These are phyloP conservation scores for Drymodes brunneopygia DNA, from an alignment of 2,113 vertebrate genomes.

Conservation along the genomic window DNA sequence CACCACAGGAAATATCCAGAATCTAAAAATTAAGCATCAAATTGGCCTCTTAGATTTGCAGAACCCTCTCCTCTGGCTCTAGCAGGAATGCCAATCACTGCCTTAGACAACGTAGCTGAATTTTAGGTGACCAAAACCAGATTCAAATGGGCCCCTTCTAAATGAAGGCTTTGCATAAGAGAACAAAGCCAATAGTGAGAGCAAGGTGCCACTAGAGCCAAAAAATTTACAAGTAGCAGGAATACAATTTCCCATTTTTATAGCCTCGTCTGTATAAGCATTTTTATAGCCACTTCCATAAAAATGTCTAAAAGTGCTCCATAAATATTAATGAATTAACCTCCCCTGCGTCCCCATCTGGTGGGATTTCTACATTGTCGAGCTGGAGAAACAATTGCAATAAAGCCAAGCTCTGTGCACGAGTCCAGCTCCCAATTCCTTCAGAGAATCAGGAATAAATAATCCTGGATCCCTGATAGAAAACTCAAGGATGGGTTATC, in stretches of 20 bases:
- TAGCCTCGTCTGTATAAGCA: background rate
- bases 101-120: background rate
- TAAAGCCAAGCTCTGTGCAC: background rate
- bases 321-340: conserved; percentile 55
- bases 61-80: background rate
- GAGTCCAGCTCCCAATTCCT: background rate
- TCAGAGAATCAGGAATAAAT: background rate
- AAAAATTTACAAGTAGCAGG: conserved; percentile 3
- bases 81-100: background rate
- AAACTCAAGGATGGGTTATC: background rate
- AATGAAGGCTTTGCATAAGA: background rate
- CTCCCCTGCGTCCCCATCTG: background rate
- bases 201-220: background rate
- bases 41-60: background rate
- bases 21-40: background rate
- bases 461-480: background rate
- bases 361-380: background rate
- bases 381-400: conserved; percentile 10
- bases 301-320: background rate
- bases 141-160: background rate
- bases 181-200: background rate
- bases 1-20: background rate
- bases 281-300: conserved; percentile 27
- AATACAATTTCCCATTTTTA: conserved; percentile 25
- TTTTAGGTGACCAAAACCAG: background rate